Evolutionary conservation across 2,113 vertebrate genomes (phyloP), one percentile per base, ranked within the genome.

Genomic region (Zosterops pallidus): DNA sequence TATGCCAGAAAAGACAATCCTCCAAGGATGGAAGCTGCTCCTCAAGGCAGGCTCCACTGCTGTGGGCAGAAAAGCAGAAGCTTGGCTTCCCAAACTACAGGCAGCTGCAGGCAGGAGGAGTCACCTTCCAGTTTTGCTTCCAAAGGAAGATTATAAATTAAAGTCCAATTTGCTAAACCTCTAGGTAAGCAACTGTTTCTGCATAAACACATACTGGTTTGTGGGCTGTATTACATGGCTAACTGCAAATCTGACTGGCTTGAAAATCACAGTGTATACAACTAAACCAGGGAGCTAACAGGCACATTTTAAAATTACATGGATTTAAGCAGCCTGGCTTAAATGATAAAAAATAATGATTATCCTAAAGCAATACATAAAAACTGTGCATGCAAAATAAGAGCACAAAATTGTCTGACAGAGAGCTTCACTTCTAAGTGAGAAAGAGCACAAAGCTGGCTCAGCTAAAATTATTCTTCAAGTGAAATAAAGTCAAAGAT

Each of bases 151-250:
- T 88, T 88, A 90, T 75, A 89, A 93, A 92, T 90, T 83, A 49
- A 86, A 89, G 77, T 62, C 92, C 86, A 86, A 75, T 90, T 93
- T 94, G 69, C 42, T 90, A 75, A 96, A 95, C 72, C 72, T 93
- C 82, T 93, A 75, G 92, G 92, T 92, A 90, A 94, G 95, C 86
- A 89, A 89, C 83, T 95, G 80, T 83, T 93, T 86, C 90, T 94
- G 80, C 86, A 78, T 93, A 93, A 94, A 86, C 83, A 94, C 62
- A 57, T 68, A 31, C 90, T 90, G 59, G 76, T 93, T 94, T 96
- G 95, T 82, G 92, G 76, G 85, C 56, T 93, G 80, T 50, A 26
- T 90, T 92, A 88, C 90, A 93, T 6, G 20, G 83, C 64, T 64
- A 90, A 76, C 90, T 92, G 72, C 83, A 94, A 88, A 86, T 86